Percentiles rank a stretch among this genome's conserved stretches.
Evolutionary conservation across 2,113 vertebrate genomes (phyloP).

Genomic region (Oxygymnocypris stewartii): DNA sequence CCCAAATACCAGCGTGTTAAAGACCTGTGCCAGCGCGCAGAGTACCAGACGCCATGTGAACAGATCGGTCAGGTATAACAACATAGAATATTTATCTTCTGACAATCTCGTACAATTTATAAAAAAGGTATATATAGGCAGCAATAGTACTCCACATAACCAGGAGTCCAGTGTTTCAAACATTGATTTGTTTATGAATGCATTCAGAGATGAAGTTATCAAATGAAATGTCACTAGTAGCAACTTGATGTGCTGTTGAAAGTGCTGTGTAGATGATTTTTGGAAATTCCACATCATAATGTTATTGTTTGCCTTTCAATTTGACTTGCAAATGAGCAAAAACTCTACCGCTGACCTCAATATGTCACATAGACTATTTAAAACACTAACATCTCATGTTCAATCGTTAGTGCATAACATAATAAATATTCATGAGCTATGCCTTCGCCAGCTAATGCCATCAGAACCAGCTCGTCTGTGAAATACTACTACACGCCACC

Average conservation of each 20-base stretch:
- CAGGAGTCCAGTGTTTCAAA: not conserved
- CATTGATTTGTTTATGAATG: not conserved
- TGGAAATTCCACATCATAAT: not conserved
- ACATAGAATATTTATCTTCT: too few relatives aligned
- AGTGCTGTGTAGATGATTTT: not conserved
- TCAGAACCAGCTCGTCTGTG: not conserved
- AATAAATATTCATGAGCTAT: not conserved
- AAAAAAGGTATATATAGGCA: not conserved
- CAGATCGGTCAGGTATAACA: constrained; percentile 88
- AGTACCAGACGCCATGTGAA: constrained; percentile 94
- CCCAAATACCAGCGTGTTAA: constrained; percentile 94
- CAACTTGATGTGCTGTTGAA: not conserved
- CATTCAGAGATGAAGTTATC: not conserved
- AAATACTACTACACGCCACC: not conserved
- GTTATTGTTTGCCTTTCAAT: not conserved
- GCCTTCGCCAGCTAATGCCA: not conserved
- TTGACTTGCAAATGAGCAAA: constrained; percentile 10
- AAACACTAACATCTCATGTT: not conserved
- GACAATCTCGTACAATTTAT: not conserved
- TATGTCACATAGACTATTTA: constrained; percentile 9
- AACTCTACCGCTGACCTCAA: not conserved
- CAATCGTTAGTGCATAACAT: constrained; percentile 6
- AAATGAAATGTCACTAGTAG: not conserved
- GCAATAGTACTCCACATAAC: not conserved
- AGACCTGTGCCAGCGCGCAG: constrained; percentile 90